These are phyloP conservation scores for Nysson spinosus DNA, from an alignment of 2,888 invertebrate species.

Conservation along the genomic window DNA sequence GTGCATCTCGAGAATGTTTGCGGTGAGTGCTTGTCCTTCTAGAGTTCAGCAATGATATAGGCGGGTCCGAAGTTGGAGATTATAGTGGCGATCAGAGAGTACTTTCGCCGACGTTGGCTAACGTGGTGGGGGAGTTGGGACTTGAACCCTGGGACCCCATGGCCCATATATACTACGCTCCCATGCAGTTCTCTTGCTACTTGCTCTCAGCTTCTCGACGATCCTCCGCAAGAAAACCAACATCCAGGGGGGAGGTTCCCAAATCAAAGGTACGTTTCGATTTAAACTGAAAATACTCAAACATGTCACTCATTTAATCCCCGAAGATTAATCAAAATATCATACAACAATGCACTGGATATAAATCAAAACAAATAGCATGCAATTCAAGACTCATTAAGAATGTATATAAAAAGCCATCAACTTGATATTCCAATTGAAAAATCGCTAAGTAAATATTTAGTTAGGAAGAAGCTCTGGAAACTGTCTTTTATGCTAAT, in stretches of 20 bases:
- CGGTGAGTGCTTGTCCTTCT: constrained; percentile 43
- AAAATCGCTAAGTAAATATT: no score
- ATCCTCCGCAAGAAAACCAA: constrained; percentile 42
- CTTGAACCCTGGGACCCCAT: constrained; percentile 71
- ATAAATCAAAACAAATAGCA: no score
- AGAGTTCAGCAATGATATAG: constrained; percentile 45
- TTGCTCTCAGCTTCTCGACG: constrained; percentile 69
- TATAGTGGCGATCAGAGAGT: constrained; percentile 64
- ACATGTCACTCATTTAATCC: no score
- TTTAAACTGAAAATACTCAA: no score
- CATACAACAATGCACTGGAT: no score
- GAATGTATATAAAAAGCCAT: no score
- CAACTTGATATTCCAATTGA: no score
- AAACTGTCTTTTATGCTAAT: no score
- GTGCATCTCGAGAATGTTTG: constrained; percentile 23
- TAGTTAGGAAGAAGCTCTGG: no score
- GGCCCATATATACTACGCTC: constrained; percentile 69
- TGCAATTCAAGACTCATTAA: no score
- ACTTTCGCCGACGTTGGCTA: constrained; percentile 71
- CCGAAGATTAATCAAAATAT: no score
- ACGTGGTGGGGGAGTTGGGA: constrained; percentile 70
- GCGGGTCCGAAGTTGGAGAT: constrained; percentile 56
- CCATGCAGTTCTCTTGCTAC: constrained; percentile 69
- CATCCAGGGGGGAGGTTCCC: constrained; percentile 14
- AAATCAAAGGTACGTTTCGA: constrained; percentile 54